Base-by-base conservation (phyloP, 2,888 invertebrate genomes). In the Carpatolechia fugitivella region DNA sequence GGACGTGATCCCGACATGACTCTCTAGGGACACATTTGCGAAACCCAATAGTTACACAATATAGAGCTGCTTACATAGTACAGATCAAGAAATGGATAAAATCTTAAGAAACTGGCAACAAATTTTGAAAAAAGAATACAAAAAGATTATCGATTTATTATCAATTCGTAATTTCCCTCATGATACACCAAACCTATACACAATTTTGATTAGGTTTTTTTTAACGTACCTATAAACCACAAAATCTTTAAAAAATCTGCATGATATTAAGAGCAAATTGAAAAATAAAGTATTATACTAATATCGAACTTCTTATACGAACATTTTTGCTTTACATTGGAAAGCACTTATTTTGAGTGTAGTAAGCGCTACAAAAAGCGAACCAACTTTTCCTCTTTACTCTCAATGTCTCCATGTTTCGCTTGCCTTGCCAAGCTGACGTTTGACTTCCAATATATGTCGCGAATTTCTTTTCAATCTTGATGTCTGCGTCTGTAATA, bases 1-100 rank as follows among this genome's bases (percentile, higher is more conserved):
- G 16, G 29, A 54, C 47, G 54, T 24, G 46, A 36, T 30, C 47
- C 54, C 18, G 14, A 29, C 29, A 47, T 29, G 10, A 13, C 38
- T 35, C 54, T 38, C 54, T 20, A 1, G 30, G 38, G 47, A 36
- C 24, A 33, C 35, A 29, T 44, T 8, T 18, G 24, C 5, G 44
- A 11, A 44, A n/a, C 4, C 6, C 44, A n/a, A 20, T 29, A 18
- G 20, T 44, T 44, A 20, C 24, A 24, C n/a, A 3, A 3, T 24
- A 24, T 24, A 24, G 3, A 24, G 24, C n/a, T n/a, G n/a, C n/a
- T n/a, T n/a, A n/a, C n/a, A n/a, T n/a, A n/a, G n/a, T n/a, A n/a
- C n/a, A n/a, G n/a, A n/a, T n/a, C n/a, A n/a, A n/a, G n/a, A n/a
- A n/a, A n/a, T n/a, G n/a, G n/a, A n/a, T n/a, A n/a, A n/a, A n/a